Base-by-base conservation (phyloP, 2,888 invertebrate genomes). In the Philaethria dido region DNA sequence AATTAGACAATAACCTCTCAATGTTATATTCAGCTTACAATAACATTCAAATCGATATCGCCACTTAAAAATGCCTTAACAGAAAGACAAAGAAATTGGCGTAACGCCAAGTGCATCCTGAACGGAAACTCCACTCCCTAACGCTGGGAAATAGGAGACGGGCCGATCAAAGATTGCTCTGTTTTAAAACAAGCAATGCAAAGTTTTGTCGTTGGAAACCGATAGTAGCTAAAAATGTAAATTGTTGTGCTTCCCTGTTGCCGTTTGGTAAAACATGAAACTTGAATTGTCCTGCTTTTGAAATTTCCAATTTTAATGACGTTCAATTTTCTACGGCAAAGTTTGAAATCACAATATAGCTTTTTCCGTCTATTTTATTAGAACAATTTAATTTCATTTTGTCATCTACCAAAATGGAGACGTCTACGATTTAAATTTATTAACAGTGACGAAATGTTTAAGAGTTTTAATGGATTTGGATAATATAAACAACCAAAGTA, bases 91-190 rank as follows among this genome's bases (percentile, higher is more conserved):
- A 89, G 87, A 85, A 88, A 86, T 70, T 88, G 88, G 88, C 88
- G 72, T 68, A 45, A 69, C 75, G 86, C 88, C 87, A 88, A 68
- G 72, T 73, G 74, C 76, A 66, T 70, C 74, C 73, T 62, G 69
- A 72, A 71, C 64, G 71, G 69, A 71, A 71, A 69, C 65, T 74
- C 72, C 66, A 69, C 75, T 62, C 54, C 62, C 75, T 75, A 71
- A 78, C 78, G 79, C 84, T 83, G 77, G 76, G 75, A 80, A 80
- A 79, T 69, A 78, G 74, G 77, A 80, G 79, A 76, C 75, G 78
- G 80, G 78, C 84, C 87, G 87, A 88, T 89, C 89, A 88, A 85
- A 88, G 85, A 88, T 86, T 86, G 84, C 77, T 83, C 83, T 83
- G 82, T 85, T 87, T 84, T 79, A 82, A 83, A 87, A 85, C 77